Evolutionary conservation across 92 coral and sea anemone species (phyloP), one percentile per base, ranked within the genome.

Genomic region (Epizoanthus ramosus): DNA sequence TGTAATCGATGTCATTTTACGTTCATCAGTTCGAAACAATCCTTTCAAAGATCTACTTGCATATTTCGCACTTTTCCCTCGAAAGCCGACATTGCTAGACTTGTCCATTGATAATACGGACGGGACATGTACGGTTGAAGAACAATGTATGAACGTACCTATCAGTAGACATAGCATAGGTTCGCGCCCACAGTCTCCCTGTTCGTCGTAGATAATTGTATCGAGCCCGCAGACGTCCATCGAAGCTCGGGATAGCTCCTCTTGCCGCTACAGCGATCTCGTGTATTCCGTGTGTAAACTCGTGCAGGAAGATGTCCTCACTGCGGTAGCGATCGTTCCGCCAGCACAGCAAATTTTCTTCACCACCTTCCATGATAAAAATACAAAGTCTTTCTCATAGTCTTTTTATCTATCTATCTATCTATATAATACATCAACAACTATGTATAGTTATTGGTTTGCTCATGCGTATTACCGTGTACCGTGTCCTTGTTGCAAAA

Each of bases 301-400:
- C 99, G 81, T 97, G 99, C 41, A 97, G 92, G 73, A 97, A 97
- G 67, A 97, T 97, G 80, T 97, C 99, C 72, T 97, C 99, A 13
- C 93, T 83, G 16, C 92, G 92, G 53, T 92, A 97, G 16, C 98
- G 97, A 63, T 96, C 99, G 61, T 89, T 92, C 0, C 90, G 65
- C 50, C 69, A 73, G 75, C 99, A 97, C 63, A 97, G 71, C 52
- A 97, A 80, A 73, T 97, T 97, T 65, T 97, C 99, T 79, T 97
- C 99, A 17, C 99, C 99, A 21, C 99, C 99, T 88, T 81, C 10
- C 8, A 3, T 2, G 15, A 9, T 65, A 50, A 2, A 41, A 65
- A 18, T 33, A 41, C 67, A 43, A 31, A 8, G 18, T 22, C 35
- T 31, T 9, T 64, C 25, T 64, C 69, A 64, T 64, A 3, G 17